Base-by-base conservation (phyloP, 2,888 invertebrate species). In the Eupithecia pulchellata region DNA sequence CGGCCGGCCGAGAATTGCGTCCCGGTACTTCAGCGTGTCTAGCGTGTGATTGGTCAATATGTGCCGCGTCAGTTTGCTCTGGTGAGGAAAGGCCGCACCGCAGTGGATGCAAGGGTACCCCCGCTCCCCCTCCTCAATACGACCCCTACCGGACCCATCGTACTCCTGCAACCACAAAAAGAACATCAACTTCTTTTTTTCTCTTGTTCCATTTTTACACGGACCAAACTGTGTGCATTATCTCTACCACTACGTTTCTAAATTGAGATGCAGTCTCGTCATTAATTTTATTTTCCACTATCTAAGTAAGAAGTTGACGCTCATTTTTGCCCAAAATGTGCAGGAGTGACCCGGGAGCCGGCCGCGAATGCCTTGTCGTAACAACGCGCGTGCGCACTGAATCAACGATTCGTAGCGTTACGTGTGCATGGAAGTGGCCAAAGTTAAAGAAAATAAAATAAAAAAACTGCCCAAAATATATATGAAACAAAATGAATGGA, bases 21-120 rank as follows among this genome's bases (percentile, higher is more conserved):
- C 97, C 81, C 97, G 96, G 91, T 97, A 97, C 95, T 97, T 98
- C 89, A 98, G 95, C 81, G 97, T 96, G 94, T 98, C 98, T 91
- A 98, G 95, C 87, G 97, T 97, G 95, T 98, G 98, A 88, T 97
- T 97, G 89, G 97, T 97, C 86, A 98, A 95, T 93, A 98, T 97
- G 95, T 98, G 98, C 89, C 98, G 95, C 87, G 98, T 97, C 92
- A 98, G 95, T 96, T 98, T 98, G 96, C 97, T 97, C 95, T 97
- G 98, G 93, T 97, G 97, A 84, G 97, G 97, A 93, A 98, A 98
- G 89, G 97, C 95, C 86, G 96, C 97, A 91, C 97, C 97, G 96
- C 98, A 98, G 95, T 98, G 98, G 95, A 97, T 96, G 95, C 98
- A 98, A 89, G 96, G 96, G 95, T 96, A 97, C 87, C 95, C 95